phyloP scores from a whole-genome alignment of 1,140 invertebrate species.

The Drosophila leontia region DNA sequence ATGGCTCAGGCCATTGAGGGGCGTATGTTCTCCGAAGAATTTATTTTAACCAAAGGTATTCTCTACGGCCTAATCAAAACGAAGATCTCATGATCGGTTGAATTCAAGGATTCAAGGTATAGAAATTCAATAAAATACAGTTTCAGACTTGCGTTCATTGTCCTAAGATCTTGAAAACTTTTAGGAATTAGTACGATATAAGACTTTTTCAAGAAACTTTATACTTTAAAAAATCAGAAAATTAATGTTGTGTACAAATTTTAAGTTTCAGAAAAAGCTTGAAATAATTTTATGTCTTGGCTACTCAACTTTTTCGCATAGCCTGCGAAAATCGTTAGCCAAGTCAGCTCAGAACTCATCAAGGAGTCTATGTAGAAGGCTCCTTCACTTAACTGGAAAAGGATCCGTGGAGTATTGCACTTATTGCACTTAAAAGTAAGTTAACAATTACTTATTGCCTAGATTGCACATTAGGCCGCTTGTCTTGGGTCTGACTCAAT shows the following conservation, averaged over 20 bases:
- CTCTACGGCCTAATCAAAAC: neutral
- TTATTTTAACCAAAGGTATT: neutral
- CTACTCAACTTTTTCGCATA: conserved; percentile 36
- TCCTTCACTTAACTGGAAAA: conserved; percentile 4
- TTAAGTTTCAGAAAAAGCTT: neutral
- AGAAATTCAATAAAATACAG: neutral
- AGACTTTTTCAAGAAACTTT: neutral
- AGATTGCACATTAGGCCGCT: conserved; percentile 52
- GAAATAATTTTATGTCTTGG: neutral
- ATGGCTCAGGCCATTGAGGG: conserved; percentile 10
- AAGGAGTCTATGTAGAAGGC: conserved; percentile 12
- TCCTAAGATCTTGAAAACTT: neutral
- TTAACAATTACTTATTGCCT: conserved; percentile 27
- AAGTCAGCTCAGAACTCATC: neutral
- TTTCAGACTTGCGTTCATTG: neutral
- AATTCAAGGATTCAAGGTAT: neutral
- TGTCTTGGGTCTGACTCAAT: conserved; percentile 42
- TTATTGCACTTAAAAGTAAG: conserved; percentile 18
- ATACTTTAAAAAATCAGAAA: neutral
- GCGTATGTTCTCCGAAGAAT: conserved; percentile 22
- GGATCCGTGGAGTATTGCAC: neutral
- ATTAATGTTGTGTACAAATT: neutral
- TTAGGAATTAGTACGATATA: neutral
- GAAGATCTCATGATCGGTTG: neutral
- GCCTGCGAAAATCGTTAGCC: conserved; percentile 39